Percentiles rank a stretch among this genome's conserved stretches.
Conservation (phyloP, 2,888 invertebrate genomes). For the Eumerus sabulonum region DNA sequence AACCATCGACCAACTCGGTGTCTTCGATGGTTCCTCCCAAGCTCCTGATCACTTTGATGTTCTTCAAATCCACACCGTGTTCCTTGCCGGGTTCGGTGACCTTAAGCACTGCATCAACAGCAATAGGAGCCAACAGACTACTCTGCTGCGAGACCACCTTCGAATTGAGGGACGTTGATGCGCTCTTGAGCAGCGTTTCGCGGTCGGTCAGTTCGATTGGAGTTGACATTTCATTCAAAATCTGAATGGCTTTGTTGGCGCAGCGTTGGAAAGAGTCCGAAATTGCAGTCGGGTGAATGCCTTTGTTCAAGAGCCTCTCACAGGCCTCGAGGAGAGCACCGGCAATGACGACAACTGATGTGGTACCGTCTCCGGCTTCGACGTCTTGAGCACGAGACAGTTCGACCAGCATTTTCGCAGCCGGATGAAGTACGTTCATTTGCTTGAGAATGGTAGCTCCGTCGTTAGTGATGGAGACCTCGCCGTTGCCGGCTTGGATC, state of each 20-base stretch:
- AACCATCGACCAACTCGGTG: conserved; percentile 96
- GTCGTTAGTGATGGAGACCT: conserved; percentile 99
- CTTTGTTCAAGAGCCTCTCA: conserved; percentile 93
- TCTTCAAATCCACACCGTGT: conserved; percentile 92
- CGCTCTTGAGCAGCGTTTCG: conserved; percentile 93
- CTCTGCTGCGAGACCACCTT: conserved; percentile 99
- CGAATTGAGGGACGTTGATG: conserved; percentile 98
- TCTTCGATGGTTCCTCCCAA: conserved; percentile 99
- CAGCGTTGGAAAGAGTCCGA: conserved; percentile 96
- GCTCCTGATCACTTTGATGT: conserved; percentile 98
- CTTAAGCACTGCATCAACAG: conserved; percentile 96
- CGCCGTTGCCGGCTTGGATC: conserved; percentile 98
- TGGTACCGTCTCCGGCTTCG: conserved; percentile 99
- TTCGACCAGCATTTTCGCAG: conserved; percentile 99
- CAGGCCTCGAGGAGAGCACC: conserved; percentile 97
- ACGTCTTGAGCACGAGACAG: conserved; percentile 98
- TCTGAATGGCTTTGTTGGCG: conserved; percentile 79
- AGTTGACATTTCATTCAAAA: conserved; percentile 90
- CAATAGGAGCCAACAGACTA: conserved; percentile 95
- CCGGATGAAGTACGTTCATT: conserved; percentile 99
- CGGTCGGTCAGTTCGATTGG: conserved; percentile 92
- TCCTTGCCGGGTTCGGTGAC: conserved; percentile 82
- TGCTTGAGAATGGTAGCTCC: conserved; percentile 99
- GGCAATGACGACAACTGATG: conserved; percentile 98
- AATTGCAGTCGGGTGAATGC: conserved; percentile 98